Base-by-base conservation (phyloP, 2,797 vertebrate species). In the Chanos chanos region DNA sequence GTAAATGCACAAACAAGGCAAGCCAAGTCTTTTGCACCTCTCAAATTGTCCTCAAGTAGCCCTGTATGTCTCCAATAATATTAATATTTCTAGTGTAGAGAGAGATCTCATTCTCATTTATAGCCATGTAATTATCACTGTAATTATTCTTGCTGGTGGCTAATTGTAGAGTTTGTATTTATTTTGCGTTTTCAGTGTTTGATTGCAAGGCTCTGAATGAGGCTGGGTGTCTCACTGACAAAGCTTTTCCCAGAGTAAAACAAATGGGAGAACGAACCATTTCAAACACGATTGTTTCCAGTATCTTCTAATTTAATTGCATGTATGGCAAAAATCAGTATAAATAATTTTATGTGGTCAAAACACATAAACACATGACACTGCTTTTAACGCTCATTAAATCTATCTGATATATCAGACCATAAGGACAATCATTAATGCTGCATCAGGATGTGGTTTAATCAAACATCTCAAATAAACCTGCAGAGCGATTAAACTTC, bases 331-430 rank as follows among this genome's bases (percentile, higher is more conserved):
- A 68, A 58, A 61, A 49, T 47, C 39, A 52, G 47, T 73, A 67
- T 57, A 68, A 75, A 65, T 64, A 74, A 70, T 70, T 67, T 76
- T 63, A 54, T 63, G 60, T 47, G 72, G 49, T 64, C 37, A 58
- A 16, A 44, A 66, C 66, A 67, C 66, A 63, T 65, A 43, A n/a
- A n/a, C n/a, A n/a, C 51, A 39, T n/a, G n/a, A n/a, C 18, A 3
- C n/a, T 65, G 68, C 18, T 48, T 47, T 63, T 64, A 49, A 44
- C 61, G 64, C 52, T 45, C 45, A 58, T 68, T 68, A 61, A 49
- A 39, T 61, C 43, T 64, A 41, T 31, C 37, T 55, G 53, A 56
- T 54, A 54, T 66, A 72, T 47, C 52, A 45, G 57, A n/a, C n/a
- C n/a, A n/a, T n/a, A n/a, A n/a, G n/a, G n/a, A n/a, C n/a, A n/a